A percentile compares a stretch with the other conserved stretches of the same genome.
Conservation (phyloP, 2,888 invertebrate species). For the Pachydiplax longipennis region DNA sequence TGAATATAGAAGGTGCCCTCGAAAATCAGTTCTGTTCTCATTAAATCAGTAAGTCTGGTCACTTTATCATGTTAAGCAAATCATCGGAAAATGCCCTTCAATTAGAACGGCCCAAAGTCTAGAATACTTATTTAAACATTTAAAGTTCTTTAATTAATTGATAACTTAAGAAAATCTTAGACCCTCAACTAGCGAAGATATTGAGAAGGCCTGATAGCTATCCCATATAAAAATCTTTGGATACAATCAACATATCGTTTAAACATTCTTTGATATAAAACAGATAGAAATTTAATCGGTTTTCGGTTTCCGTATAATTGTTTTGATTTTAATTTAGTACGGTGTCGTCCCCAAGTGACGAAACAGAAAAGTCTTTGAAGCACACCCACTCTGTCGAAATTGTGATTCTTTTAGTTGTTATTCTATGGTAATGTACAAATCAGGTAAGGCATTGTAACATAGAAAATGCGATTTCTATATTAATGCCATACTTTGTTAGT, state of each 20-base stretch:
- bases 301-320: background rate
- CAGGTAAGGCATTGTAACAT: background rate
- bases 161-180: no score
- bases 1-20: no score
- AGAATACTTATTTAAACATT: no score
- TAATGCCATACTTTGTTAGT: background rate
- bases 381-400: constrained; percentile 26
- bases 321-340: background rate
- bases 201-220: background rate
- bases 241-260: background rate
- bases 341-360: background rate
- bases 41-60: no score
- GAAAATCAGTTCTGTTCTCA: no score
- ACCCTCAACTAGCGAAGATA: background rate
- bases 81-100: no score
- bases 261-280: background rate
- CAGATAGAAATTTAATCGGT: background rate
- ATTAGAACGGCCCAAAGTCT: no score
- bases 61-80: no score
- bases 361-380: background rate
- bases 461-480: background rate
- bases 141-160: no score
- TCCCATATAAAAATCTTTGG: background rate
- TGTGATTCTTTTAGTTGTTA: background rate
- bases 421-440: constrained; percentile 4